Base-by-base conservation (phyloP, 2,113 vertebrate species). In the Uropsilus gracilis region DNA sequence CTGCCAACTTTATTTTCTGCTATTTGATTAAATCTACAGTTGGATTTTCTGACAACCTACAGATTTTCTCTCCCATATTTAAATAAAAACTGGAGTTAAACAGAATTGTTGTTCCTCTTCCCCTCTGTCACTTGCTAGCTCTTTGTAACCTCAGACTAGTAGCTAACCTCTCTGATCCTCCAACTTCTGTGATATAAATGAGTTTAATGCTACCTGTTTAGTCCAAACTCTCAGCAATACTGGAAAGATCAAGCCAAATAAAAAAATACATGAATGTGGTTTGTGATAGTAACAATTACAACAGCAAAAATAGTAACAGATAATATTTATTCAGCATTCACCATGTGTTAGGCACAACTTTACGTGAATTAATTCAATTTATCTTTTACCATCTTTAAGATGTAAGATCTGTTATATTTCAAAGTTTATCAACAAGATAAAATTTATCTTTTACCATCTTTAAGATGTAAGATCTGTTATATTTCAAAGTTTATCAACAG, bases 401-500 rank as follows among this genome's bases (percentile, higher is more conserved):
- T 75, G 22, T 14, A 68, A 8, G 4, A 28, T 88, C 39, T 76
- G 42, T 44, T 48, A n/a, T n/a, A n/a, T n/a, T n/a, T n/a, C n/a
- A n/a, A n/a, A n/a, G n/a, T n/a, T n/a, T n/a, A n/a, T n/a, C n/a
- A n/a, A n/a, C n/a, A n/a, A n/a, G n/a, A n/a, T n/a, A n/a, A n/a
- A 50, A 57, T 73, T 90, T 55, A 84, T 86, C 20, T 78, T 84
- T 57, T 32, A 85, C 63, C 11, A 95, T 80, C 5, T 42, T 66
- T 61, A 88, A 80, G 26, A 64, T 75, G 22, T 14, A 68, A 8
- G 4, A 28, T 88, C 39, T 76, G 42, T 44, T 48, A n/a, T n/a
- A n/a, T n/a, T n/a, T n/a, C n/a, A n/a, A n/a, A n/a, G n/a, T 76
- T 93, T 82, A 93, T 11, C 73, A 30, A 83, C 6, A 82, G 48